phyloP scores from a whole-genome alignment of 2,113 vertebrate species.

The Ciconia maguari region DNA sequence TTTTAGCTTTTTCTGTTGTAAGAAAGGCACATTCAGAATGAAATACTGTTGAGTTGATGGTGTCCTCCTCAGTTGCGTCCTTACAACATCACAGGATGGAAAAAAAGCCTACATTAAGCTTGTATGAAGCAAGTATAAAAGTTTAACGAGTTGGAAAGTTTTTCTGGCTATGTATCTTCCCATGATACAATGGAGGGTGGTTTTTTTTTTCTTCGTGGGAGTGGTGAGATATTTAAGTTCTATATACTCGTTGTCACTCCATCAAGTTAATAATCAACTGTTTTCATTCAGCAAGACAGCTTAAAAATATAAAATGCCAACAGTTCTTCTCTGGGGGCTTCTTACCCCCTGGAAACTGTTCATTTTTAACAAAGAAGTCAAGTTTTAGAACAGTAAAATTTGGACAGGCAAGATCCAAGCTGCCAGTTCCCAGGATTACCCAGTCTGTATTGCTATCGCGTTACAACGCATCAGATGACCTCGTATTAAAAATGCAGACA shows the following conservation, averaged over 20 bases:
- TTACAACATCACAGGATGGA: slow-evolving; percentile 5
- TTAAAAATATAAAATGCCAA: slow-evolving; percentile 57
- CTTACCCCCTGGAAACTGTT: slow-evolving; percentile 45
- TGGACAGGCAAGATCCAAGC: slow-evolving; percentile 11
- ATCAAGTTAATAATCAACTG: slow-evolving; percentile 51
- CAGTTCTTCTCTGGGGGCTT: slow-evolving; percentile 44
- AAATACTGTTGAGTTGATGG: neutral
- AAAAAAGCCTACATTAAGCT: slow-evolving; percentile 53
- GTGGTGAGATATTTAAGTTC: slow-evolving; percentile 61
- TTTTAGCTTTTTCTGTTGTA: neutral
- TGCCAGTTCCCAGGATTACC: slow-evolving; percentile 51
- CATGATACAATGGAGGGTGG: slow-evolving; percentile 51
- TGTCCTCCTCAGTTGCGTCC: neutral
- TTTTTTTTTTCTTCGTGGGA: slow-evolving; percentile 20
- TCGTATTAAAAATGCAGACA: neutral
- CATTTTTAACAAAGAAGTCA: slow-evolving; percentile 45
- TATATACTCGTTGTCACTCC: slow-evolving; percentile 53
- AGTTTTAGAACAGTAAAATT: slow-evolving; percentile 51
- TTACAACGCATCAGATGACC: slow-evolving; percentile 31
- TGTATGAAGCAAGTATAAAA: slow-evolving; percentile 57
- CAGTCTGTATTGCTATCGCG: neutral
- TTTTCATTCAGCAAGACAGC: slow-evolving; percentile 54
- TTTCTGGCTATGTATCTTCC: slow-evolving; percentile 55
- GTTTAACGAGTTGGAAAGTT: slow-evolving; percentile 58
- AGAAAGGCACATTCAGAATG: neutral